phyloP scores from a whole-genome alignment of 2,888 invertebrate species.

The Drosophila aldrichi region DNA sequence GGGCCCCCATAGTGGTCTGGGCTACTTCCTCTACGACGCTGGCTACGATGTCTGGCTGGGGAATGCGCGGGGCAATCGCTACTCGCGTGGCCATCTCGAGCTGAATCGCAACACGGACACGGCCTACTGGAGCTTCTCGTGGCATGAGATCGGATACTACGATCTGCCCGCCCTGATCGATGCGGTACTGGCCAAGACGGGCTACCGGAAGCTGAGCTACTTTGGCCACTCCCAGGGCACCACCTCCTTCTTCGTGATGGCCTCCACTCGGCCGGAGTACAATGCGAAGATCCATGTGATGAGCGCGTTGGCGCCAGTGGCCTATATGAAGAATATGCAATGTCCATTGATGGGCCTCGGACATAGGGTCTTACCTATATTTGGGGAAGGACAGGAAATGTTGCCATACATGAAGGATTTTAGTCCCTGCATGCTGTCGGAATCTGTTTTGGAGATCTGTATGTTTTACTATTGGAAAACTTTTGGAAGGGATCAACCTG shows the following conservation, averaged over 20 bases:
- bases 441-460: constrained; percentile 52
- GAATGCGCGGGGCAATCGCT: constrained; percentile 89
- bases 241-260: constrained; percentile 85
- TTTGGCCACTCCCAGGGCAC: constrained; percentile 90
- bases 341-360: constrained; percentile 67
- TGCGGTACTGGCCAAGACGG: constrained; percentile 86
- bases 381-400: constrained; percentile 47
- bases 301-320: constrained; percentile 87
- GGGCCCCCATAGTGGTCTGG: constrained; percentile 88
- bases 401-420: constrained; percentile 39
- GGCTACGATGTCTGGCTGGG: constrained; percentile 88
- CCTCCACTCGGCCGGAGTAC: constrained; percentile 86
- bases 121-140: constrained; percentile 88
- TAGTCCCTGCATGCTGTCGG: constrained; percentile 52
- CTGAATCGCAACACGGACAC: constrained; percentile 86
- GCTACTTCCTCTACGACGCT: constrained; percentile 86
- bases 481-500: constrained; percentile 84
- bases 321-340: constrained; percentile 83
- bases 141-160: constrained; percentile 89
- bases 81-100: constrained; percentile 86
- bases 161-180: constrained; percentile 90
- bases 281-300: constrained; percentile 86
- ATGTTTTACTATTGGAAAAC: constrained; percentile 85
- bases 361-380: constrained; percentile 68
- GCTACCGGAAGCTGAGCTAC: constrained; percentile 86